Percentiles rank a stretch among this genome's conserved stretches.
Conservation (phyloP, 2,113 vertebrate species). For the Kobus ellipsiprymnus region DNA sequence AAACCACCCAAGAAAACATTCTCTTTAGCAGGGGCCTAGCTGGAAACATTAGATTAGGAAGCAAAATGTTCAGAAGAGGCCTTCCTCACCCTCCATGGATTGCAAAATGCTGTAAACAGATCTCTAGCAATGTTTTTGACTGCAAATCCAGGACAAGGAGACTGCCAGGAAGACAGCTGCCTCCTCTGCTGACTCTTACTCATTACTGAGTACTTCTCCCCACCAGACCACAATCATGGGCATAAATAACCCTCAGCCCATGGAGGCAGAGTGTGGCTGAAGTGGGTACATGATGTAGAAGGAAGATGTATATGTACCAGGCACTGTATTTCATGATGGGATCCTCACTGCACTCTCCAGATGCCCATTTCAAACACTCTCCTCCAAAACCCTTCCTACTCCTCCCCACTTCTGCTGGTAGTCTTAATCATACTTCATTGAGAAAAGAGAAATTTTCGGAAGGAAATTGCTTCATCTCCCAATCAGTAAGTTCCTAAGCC, state of each 20-base stretch:
- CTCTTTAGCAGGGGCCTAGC: neutral
- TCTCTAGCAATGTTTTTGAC: slow-evolving; percentile 13
- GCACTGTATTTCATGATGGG: neutral
- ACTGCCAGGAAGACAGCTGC: slow-evolving; percentile 54
- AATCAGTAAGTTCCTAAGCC: neutral
- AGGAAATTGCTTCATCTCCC: neutral
- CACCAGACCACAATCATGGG: neutral
- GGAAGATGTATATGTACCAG: neutral
- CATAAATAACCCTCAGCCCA: neutral
- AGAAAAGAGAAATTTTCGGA: neutral
- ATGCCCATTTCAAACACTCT: neutral
- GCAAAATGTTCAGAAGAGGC: neutral
- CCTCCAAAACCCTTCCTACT: neutral
- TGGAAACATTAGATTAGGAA: neutral
- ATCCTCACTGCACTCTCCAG: neutral
- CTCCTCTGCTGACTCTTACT: slow-evolving; percentile 32
- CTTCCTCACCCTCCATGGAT: neutral
- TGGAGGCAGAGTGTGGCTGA: neutral
- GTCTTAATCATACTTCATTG: neutral
- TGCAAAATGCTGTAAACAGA: slow-evolving; percentile 52
- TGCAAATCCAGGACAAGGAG: slow-evolving; percentile 18
- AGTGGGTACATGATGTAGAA: neutral
- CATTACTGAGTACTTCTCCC: neutral
- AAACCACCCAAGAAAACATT: neutral
- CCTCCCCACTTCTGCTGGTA: neutral